phyloP scores from a whole-genome alignment of 2,888 invertebrate species.

The Tiphia femorata region DNA sequence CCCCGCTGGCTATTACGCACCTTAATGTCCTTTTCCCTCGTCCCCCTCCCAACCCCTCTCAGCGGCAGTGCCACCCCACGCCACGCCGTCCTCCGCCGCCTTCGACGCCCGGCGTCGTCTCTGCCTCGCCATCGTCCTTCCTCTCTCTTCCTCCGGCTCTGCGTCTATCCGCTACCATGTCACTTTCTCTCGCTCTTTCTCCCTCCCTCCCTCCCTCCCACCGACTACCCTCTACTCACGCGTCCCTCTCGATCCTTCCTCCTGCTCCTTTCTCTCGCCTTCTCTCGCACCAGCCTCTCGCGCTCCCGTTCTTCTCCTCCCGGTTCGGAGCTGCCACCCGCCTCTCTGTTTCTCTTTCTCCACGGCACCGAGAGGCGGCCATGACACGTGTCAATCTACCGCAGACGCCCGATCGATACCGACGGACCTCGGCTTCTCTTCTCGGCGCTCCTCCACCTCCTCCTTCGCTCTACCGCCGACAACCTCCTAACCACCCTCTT shows the following conservation, averaged over 20 bases:
- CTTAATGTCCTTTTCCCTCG: constrained; percentile 67
- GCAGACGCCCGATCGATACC: constrained; percentile 69
- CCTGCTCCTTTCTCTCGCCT: constrained; percentile 6
- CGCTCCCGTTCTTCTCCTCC: constrained; percentile 23
- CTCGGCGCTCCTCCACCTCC: constrained; percentile 46
- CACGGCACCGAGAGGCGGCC: constrained; percentile 61
- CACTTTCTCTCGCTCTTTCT: constrained; percentile 25
- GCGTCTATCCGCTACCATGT: no score
- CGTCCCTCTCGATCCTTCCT: constrained; percentile 21
- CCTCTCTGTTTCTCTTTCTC: constrained; percentile 37
- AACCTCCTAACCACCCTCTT: constrained; percentile 27
- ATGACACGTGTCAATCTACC: constrained; percentile 70
- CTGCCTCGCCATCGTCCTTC: constrained; percentile 10
- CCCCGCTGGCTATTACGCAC: constrained; percentile 69
- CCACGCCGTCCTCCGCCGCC: constrained; percentile 45
- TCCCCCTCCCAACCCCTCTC: constrained; percentile 31
- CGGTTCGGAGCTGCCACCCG: constrained; percentile 19
- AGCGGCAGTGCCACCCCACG: constrained; percentile 33
- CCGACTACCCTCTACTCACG: neutral
- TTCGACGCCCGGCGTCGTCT: constrained; percentile 44
- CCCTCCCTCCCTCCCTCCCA: neutral
- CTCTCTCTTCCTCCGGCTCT: constrained; percentile 22
- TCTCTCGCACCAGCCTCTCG: constrained; percentile 16
- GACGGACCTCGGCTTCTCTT: constrained; percentile 63
- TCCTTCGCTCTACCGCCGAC: constrained; percentile 48